Percentiles rank a stretch among this genome's conserved stretches.
Evolutionary conservation across 2,797 vertebrate genomes (phyloP).

Genomic region (Melanotaenia pygmaea): DNA sequence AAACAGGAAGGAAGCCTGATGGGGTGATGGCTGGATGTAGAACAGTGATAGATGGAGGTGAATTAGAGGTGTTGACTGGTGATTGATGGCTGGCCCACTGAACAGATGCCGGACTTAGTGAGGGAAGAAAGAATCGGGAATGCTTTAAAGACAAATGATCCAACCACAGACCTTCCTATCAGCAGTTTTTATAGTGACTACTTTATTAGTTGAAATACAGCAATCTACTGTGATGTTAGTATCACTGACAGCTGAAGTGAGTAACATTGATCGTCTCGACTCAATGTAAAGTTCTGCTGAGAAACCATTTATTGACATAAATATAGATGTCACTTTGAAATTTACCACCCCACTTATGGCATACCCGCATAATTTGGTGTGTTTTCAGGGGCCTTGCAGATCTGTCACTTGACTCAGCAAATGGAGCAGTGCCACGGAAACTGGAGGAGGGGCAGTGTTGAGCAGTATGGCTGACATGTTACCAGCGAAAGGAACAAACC

Average conservation of each 20-base stretch:
- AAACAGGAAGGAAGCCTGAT: slow-evolving; percentile 37
- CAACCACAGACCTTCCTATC: neutral
- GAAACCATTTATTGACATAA: neutral
- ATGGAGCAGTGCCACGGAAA: too few relatives aligned
- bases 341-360: neutral
- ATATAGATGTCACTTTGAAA: neutral
- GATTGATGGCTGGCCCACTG: slow-evolving; percentile 40
- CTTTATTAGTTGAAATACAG: slow-evolving; percentile 18
- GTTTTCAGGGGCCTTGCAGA: too few relatives aligned
- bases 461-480: too few relatives aligned
- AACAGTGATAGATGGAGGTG: slow-evolving; percentile 56
- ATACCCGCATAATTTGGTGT: too few relatives aligned
- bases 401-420: too few relatives aligned
- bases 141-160: slow-evolving; percentile 23
- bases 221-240: neutral
- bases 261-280: neutral
- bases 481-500: too few relatives aligned
- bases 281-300: neutral
- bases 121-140: slow-evolving; percentile 25
- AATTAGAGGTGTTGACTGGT: slow-evolving; percentile 49
- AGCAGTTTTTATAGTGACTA: slow-evolving; percentile 1
- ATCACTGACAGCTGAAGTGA: neutral
- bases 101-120: slow-evolving; percentile 20
- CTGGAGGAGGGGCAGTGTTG: too few relatives aligned
- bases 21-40: slow-evolving; percentile 32